These are phyloP conservation scores for Atherinomorus stipes DNA, from an alignment of 2,113 vertebrate species.

Conservation along the genomic window DNA sequence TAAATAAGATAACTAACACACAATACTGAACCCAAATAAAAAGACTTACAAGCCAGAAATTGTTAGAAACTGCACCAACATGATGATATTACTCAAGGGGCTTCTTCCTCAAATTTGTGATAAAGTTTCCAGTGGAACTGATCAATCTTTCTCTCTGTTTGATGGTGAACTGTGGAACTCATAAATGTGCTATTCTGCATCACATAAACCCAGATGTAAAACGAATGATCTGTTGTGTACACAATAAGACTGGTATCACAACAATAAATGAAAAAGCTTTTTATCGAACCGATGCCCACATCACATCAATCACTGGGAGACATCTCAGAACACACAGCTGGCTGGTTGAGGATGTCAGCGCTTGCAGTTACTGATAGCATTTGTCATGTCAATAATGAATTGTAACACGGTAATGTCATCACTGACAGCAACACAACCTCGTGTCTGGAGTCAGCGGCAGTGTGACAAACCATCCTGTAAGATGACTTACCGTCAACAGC, in stretches of 20 bases:
- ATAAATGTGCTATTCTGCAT: not conserved
- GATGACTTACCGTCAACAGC: conserved; percentile 91
- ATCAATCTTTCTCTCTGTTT: not conserved
- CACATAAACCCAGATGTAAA: conserved; percentile 3
- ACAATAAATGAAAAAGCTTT: not conserved
- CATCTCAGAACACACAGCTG: not conserved
- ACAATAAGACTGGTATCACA: not conserved
- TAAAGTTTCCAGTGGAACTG: not conserved
- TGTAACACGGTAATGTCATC: not conserved
- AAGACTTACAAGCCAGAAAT: too few species aligned
- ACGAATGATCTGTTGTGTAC: not conserved
- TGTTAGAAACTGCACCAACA: too few species aligned
- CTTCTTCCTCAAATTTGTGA: not conserved
- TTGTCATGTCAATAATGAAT: conserved; percentile 13
- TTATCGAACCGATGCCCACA: not conserved
- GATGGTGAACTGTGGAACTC: not conserved
- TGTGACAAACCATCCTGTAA: conserved; percentile 1
- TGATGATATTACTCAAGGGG: too few species aligned
- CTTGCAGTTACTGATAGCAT: not conserved
- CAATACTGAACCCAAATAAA: too few species aligned
- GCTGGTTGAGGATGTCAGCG: not conserved
- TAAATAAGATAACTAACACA: too few species aligned
- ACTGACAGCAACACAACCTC: not conserved
- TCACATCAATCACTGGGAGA: not conserved
- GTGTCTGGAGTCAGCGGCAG: not conserved